A percentile compares a stretch with the other conserved stretches of the same genome.
Conservation (phyloP, 2,888 invertebrate species). For the Stramonita haemastoma region DNA sequence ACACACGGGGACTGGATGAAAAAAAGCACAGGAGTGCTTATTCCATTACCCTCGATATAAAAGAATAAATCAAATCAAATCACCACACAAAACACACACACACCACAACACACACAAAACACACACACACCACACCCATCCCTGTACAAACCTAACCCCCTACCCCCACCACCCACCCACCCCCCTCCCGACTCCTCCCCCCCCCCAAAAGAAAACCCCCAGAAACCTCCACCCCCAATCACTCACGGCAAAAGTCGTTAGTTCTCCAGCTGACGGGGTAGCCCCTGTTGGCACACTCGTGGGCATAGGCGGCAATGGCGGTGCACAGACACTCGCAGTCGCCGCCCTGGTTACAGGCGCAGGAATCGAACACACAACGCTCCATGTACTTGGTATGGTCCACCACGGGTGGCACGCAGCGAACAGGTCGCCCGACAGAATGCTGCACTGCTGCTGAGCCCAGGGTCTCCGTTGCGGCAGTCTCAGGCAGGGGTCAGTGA, state of each 20-base stretch:
- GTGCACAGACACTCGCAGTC: conserved; percentile 94
- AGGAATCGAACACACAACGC: conserved; percentile 89
- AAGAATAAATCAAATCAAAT: too few species aligned
- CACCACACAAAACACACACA: too few species aligned
- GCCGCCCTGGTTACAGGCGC: conserved; percentile 92
- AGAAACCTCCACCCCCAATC: background rate
- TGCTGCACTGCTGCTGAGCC: conserved; percentile 87
- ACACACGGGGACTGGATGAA: too few species aligned
- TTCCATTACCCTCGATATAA: too few species aligned
- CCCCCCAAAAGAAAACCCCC: too few species aligned
- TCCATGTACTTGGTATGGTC: conserved; percentile 82
- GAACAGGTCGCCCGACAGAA: conserved; percentile 86
- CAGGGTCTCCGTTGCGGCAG: conserved; percentile 89
- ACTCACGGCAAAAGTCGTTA: conserved; percentile 85
- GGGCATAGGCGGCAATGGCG: conserved; percentile 91
- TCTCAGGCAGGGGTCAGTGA: conserved; percentile 82
- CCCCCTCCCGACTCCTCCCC: too few species aligned
- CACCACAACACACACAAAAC: too few species aligned
- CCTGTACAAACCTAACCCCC: too few species aligned
- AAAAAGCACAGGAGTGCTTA: too few species aligned
- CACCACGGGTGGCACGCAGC: conserved; percentile 88
- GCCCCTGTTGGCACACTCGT: conserved; percentile 87
- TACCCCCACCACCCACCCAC: too few species aligned
- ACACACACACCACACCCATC: too few species aligned
- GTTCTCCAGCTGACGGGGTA: conserved; percentile 89